These are phyloP conservation scores for Lucifuga dentata DNA, from an alignment of 2,113 vertebrate species.

Conservation along the genomic window DNA sequence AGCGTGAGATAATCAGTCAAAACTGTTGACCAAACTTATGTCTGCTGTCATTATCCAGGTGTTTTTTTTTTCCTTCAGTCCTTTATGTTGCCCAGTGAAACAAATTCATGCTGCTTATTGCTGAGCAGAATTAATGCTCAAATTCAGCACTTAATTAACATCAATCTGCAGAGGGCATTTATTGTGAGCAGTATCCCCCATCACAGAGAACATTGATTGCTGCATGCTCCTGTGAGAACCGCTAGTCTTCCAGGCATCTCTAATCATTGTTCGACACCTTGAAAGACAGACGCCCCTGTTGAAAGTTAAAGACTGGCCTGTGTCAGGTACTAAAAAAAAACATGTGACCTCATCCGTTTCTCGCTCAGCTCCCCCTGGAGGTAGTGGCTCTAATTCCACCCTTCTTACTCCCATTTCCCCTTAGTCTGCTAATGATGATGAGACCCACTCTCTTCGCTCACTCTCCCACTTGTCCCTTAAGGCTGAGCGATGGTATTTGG, in stretches of 20 bases:
- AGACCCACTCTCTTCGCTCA: conserved; percentile 58
- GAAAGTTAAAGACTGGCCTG: conserved; percentile 81
- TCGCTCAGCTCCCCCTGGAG: conserved; percentile 74
- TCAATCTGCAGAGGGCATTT: conserved; percentile 69
- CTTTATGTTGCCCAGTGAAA: conserved; percentile 27
- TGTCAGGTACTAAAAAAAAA: conserved; percentile 76
- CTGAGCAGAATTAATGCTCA: conserved; percentile 72
- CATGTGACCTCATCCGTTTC: conserved; percentile 73
- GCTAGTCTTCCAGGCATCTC: conserved; percentile 76
- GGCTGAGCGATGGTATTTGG: conserved; percentile 82
- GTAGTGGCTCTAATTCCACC: conserved; percentile 77
- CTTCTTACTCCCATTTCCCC: conserved; percentile 72
- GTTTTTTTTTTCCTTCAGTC: neutral
- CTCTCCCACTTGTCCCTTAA: conserved; percentile 76
- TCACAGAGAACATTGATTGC: conserved; percentile 73
- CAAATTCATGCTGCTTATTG: conserved; percentile 33
- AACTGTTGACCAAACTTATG: conserved; percentile 18
- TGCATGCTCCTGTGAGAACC: conserved; percentile 70
- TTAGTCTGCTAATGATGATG: conserved; percentile 85
- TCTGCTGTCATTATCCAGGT: neutral
- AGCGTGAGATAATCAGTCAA: too few relatives aligned
- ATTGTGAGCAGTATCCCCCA: conserved; percentile 62
- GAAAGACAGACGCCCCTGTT: conserved; percentile 75
- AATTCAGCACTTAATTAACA: conserved; percentile 75
- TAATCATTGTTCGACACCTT: conserved; percentile 81